phyloP scores from a whole-genome alignment of 2,797 vertebrate genomes.

The Galago senegalensis region DNA sequence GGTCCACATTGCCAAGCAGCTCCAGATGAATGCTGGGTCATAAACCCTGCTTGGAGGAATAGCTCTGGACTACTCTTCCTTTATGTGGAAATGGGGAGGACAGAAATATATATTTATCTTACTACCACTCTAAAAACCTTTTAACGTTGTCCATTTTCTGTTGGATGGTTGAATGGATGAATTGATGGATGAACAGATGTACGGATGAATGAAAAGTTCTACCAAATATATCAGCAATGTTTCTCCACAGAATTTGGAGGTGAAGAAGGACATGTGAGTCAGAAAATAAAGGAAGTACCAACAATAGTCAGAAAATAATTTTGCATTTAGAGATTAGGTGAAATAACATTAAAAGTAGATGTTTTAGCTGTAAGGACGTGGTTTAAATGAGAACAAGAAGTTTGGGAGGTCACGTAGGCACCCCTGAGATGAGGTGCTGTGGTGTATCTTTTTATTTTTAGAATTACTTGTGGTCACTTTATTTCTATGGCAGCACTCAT shows the following conservation, averaged over 20 bases:
- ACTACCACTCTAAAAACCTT: background rate
- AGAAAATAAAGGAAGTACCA: background rate
- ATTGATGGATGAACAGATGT: background rate
- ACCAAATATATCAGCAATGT: slow-evolving; percentile 10
- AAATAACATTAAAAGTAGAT: background rate
- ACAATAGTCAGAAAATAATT: background rate
- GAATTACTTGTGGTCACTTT: background rate
- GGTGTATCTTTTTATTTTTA: background rate
- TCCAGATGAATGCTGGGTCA: background rate
- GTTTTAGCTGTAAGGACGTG: background rate
- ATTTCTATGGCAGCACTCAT: background rate
- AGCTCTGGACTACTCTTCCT: background rate
- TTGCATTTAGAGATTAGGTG: background rate
- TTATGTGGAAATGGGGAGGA: background rate
- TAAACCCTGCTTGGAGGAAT: background rate
- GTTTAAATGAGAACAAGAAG: background rate
- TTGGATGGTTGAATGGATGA: background rate
- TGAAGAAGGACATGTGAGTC: background rate
- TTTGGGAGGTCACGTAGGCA: background rate
- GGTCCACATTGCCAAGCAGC: background rate
- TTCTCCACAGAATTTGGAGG: background rate
- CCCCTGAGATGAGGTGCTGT: background rate
- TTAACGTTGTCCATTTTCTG: background rate
- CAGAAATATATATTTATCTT: background rate
- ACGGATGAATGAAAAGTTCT: background rate